phyloP scores from a whole-genome alignment of 2,113 vertebrate genomes.

The Thalassarche chlororhynchos region DNA sequence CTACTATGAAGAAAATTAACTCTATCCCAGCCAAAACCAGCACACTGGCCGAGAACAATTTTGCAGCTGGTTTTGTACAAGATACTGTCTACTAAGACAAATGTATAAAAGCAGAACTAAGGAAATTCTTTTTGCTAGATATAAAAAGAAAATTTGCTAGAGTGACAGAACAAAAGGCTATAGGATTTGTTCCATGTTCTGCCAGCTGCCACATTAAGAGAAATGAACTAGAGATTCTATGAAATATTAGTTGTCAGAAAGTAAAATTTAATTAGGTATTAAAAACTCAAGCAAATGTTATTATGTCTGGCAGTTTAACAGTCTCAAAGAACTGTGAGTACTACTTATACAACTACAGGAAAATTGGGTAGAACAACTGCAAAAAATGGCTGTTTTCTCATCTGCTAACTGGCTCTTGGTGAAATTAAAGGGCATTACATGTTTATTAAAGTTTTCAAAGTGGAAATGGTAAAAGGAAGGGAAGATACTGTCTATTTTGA shows the following conservation, averaged over 20 bases:
- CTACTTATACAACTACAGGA: neutral
- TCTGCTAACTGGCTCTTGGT: neutral
- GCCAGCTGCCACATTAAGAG: neutral
- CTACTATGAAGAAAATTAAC: no score
- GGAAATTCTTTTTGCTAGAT: neutral
- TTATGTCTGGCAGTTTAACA: neutral
- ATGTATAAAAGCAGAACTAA: neutral
- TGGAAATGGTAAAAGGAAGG: neutral
- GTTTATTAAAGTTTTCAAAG: neutral
- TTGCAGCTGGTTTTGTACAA: neutral
- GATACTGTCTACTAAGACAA: neutral
- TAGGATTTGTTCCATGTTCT: neutral
- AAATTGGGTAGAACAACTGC: neutral
- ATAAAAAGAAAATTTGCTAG: neutral
- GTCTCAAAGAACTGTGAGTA: neutral
- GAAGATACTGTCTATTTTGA: neutral
- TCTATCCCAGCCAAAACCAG: no score
- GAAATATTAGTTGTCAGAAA: neutral
- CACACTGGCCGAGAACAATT: neutral
- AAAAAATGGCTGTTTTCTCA: neutral
- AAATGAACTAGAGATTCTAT: neutral
- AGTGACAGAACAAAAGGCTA: neutral
- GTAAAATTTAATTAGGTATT: neutral
- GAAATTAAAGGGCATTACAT: neutral
- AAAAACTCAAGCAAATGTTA: neutral